Evolutionary conservation across 2,888 invertebrate species (phyloP), one percentile per base, ranked within the genome.

Genomic region (Philereme transversata): DNA sequence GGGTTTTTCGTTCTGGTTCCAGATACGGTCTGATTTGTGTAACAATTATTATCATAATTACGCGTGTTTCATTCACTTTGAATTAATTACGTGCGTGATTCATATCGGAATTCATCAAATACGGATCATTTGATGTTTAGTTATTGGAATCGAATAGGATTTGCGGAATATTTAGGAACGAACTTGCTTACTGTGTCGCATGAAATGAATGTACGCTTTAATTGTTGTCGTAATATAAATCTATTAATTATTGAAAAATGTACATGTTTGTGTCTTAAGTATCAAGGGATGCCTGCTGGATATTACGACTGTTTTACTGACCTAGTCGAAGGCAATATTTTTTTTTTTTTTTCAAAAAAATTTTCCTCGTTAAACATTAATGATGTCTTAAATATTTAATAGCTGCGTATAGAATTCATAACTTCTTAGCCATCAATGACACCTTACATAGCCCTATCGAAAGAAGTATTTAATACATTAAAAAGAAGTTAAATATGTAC

Each of bases 181-280:
- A 56, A 54, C 41, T 57, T 62, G 77, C 77, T 79, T 78, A 50
- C 46, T 78, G 72, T 81, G 74, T 79, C 74, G 80, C 80, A 78
- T 78, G 80, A 69, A 60, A 60, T 62, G 60, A 71, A 63, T 71
- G 57, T 60, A 56, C 47, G 80, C 79, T 79, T 79, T 79, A 60
- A 66, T 70, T 79, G 75, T 78, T 71, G 51, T 68, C 46, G 51
- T 67, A 62, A 69, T 38, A 44, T 43, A 52, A 52, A 33, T 52
- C 36, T n/a, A 36, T 52, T 45, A 4, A 35, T 45, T 52, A 5
- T 10, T 33, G 0, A 22, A 22, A 2, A 22, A 22, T 22, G 22
- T 22, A 22, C 22, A 46, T 22, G 46, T 11, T 45, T 8, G 6
- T 22, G 5, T 11, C 11, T 6, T 8, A 45, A 45, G 6, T 11